Conservation (phyloP, 2,888 invertebrate genomes). For the Phaedon cochleariae region DNA sequence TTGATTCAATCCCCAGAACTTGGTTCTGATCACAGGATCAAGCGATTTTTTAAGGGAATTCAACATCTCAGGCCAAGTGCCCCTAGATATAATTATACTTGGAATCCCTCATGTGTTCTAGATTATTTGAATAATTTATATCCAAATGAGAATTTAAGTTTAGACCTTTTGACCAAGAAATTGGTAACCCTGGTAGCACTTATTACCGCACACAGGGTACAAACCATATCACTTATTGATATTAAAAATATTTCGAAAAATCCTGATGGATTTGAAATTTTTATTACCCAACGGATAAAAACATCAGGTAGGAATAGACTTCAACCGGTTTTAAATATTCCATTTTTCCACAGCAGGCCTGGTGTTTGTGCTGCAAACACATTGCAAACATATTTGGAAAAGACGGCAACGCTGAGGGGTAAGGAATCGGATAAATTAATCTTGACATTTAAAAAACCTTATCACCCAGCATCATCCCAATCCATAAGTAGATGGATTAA, state of each 20-base stretch:
- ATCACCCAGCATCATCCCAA: too few species aligned
- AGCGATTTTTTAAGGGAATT: slow-evolving; percentile 39
- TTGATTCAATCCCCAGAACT: background rate
- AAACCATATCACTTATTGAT: slow-evolving; percentile 9
- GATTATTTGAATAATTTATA: slow-evolving; percentile 27
- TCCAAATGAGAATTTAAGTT: slow-evolving; percentile 8
- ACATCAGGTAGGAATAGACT: slow-evolving; percentile 7
- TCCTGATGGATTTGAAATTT: background rate
- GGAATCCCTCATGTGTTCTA: slow-evolving; percentile 40
- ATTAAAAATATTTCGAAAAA: background rate
- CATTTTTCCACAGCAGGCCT: background rate
- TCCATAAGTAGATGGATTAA: too few species aligned
- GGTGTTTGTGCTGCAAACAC: background rate
- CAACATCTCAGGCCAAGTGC: slow-evolving; percentile 34
- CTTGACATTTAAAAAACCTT: background rate
- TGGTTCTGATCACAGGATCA: slow-evolving; percentile 17
- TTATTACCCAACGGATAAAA: background rate
- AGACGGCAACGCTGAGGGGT: background rate
- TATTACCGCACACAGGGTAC: slow-evolving; percentile 38
- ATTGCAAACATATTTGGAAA: background rate
- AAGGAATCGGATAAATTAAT: background rate
- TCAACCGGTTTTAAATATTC: background rate
- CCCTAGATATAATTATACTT: slow-evolving; percentile 38
- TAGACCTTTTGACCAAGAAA: slow-evolving; percentile 32
- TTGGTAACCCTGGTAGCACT: slow-evolving; percentile 33